Base-by-base conservation (phyloP, 2,888 invertebrate genomes). In the Ochropleura plecta region DNA sequence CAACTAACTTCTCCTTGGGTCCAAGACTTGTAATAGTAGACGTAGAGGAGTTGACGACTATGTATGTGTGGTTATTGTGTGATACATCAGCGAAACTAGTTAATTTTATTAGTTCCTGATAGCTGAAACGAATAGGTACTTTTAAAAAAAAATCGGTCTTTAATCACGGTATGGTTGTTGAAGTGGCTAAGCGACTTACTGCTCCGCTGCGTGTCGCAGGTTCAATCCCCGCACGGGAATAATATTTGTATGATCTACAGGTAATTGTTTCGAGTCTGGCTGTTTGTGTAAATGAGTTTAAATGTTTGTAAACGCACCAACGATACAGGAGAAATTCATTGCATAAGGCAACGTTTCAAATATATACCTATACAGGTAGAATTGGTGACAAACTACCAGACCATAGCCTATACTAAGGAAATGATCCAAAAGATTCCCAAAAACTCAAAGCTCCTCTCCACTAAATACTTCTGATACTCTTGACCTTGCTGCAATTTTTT, bases 1-100 rank as follows among this genome's bases (percentile, higher is more conserved):
- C 83, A 84, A 84, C 89, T 89, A 92, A 93, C 90, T 93, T 93
- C 86, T 75, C 42, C 80, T 65, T 48, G 77, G 63, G 75, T 70
- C 76, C 57, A 62, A 68, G 74, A 76, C 20, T 60, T 60, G 30
- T 30, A 30, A 1, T 30, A 30, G 30, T 30, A 30, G 30, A 30
- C 30, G 1, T 30, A 3, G 30, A 30, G 30, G 30, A 30, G 30
- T 30, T 30, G 30, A 30, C 30, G 30, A 75, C 75, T 81, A 53
- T 76, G 60, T 75, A 69, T 68, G 62, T 66, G 62, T 62, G 59
- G 48, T 69, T 49, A 70, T 64, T 65, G 67, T 53, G 18, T 62
- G 51, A 69, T 48, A 49, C 12, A 65, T 60, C 66, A 46, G 46
- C 30, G 3, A 55, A 65, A 76, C 46, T 66, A 55, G 51, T 59